These are phyloP conservation scores for Phortica variegata DNA, from an alignment of 1,140 invertebrate species.

Conservation along the genomic window DNA sequence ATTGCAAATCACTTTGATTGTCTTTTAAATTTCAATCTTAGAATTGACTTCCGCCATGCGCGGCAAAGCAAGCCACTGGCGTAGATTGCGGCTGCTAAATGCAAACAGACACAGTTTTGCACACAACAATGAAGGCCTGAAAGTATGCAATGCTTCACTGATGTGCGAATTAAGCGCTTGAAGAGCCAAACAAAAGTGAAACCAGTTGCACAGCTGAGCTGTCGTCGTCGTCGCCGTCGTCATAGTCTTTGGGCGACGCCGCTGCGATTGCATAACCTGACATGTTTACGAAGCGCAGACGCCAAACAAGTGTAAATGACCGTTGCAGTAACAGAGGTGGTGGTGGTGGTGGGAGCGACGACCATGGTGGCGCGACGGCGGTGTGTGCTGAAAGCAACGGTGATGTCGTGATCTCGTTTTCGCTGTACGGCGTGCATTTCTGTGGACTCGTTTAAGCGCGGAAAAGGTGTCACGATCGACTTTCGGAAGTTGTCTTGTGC, in stretches of 20 bases:
- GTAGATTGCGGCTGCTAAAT: too few relatives aligned
- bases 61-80: too few relatives aligned
- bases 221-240: too few relatives aligned
- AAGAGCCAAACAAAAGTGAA: constrained; percentile 45
- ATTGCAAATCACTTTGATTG: too few relatives aligned
- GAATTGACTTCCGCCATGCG: too few relatives aligned
- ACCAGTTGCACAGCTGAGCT: constrained; percentile 25
- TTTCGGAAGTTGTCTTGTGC: not conserved
- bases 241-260: too few relatives aligned
- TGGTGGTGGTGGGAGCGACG: too few relatives aligned
- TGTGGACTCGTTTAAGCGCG: constrained; percentile 40
- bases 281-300: constrained; percentile 5
- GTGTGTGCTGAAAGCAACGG: constrained; percentile 9
- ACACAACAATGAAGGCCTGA: too few relatives aligned
- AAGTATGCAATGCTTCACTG: constrained; percentile 32
- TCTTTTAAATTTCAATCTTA: too few relatives aligned
- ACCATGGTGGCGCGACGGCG: not conserved
- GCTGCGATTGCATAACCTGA: constrained; percentile 29
- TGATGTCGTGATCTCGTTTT: constrained; percentile 34
- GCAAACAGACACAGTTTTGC: too few relatives aligned
- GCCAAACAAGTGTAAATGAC: constrained; percentile 23
- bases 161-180: not conserved
- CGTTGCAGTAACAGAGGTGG: constrained; percentile 17
- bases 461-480: constrained; percentile 11
- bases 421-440: constrained; percentile 28